Evolutionary conservation across 2,888 invertebrate genomes (phyloP), one percentile per base, ranked within the genome.

Genomic region (Epinotia bilunana): DNA sequence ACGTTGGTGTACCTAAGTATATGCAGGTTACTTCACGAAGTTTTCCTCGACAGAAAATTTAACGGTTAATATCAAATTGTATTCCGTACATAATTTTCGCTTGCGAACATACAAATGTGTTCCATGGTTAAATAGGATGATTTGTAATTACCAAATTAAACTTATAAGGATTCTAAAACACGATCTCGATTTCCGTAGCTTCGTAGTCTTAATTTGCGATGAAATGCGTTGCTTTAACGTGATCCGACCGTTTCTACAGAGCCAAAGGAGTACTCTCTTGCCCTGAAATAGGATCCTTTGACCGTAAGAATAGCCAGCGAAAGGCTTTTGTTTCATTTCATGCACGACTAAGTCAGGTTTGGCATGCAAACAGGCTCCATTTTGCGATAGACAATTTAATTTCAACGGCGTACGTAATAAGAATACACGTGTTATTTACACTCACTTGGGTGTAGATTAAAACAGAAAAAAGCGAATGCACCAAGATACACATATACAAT

Each of bases 241-340:
- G 23, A 64, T 49, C 64, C 13, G 16, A 20, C 4, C 43, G 28
- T 64, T 23, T 11, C 20, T 11, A 64, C 23, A 28, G 28, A 23
- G n/a, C n/a, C 16, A 49, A 53, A 53, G n/a, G 28, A 53, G 33
- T 13, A 18, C 16, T 23, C 63, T 49, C 64, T 49, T 49, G 49
- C 49, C 64, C 28, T 49, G 49, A 64, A 64, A 64, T 61, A 46
- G 62, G 55, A 73, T 23, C 63, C 69, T 63, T 69, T 63, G 63
- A 69, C 69, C 69, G 69, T 69, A 69, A 69, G 43, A 69, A 69
- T 69, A 69, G 46, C 23, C 73, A 55, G 12, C 12, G 11, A 61
- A 20, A 33, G 16, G 23, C 28, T 55, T 55, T 67, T 57, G 39
- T 49, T 49, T 20, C 16, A 49, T 64, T 64, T 28, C 64, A 64